phyloP scores from a whole-genome alignment of 2,797 vertebrate genomes.

The Lophotriccus pileatus region DNA sequence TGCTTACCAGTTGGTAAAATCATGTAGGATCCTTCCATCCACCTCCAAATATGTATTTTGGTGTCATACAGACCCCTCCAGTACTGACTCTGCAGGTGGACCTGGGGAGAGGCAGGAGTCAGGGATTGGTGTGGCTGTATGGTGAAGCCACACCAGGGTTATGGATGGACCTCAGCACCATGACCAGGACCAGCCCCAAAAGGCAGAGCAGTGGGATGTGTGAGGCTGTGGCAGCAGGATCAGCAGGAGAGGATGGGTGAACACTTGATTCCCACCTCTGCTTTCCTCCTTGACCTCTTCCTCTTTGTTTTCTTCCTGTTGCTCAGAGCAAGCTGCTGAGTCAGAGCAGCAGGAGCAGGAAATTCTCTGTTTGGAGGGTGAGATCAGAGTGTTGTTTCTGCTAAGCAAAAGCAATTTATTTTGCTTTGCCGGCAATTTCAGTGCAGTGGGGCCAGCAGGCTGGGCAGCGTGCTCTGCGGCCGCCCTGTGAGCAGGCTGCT shows the following conservation, averaged over 20 bases:
- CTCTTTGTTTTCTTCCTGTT: constrained; percentile 30
- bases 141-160: accelerated
- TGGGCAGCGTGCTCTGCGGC: background rate
- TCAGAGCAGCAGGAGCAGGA: constrained; percentile 49
- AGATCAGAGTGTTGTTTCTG: constrained; percentile 21
- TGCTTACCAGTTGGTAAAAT: background rate
- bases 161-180: accelerated
- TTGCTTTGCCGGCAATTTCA: constrained; percentile 16
- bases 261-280: background rate
- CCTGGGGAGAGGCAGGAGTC: background rate
- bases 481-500: background rate
- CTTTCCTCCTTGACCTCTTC: constrained; percentile 25
- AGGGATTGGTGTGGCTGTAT: accelerated
- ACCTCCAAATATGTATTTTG: background rate
- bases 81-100: background rate
- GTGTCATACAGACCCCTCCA: background rate
- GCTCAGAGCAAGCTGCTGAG: constrained; percentile 34
- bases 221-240: accelerated
- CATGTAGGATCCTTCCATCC: background rate
- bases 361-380: background rate
- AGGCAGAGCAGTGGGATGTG: accelerated
- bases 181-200: background rate
- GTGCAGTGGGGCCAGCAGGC: background rate
- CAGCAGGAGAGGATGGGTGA: accelerated
- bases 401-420: constrained; percentile 19